phyloP scores from a whole-genome alignment of 2,113 vertebrate species.

The Austrofundulus limnaeus region DNA sequence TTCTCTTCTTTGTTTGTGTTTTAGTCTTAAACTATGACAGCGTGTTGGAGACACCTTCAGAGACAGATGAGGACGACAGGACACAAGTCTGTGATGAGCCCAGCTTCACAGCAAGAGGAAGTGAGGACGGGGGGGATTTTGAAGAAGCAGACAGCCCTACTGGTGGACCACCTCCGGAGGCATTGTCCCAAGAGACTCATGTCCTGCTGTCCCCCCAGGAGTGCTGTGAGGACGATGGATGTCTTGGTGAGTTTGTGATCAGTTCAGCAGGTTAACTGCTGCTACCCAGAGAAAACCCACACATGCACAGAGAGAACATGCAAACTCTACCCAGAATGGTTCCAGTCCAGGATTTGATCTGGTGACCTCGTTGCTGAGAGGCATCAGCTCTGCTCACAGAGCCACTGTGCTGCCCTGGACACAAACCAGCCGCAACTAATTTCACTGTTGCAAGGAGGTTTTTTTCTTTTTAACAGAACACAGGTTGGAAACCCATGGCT shows the following conservation, averaged over 20 bases:
- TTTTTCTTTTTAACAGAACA: no score
- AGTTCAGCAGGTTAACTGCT: neutral
- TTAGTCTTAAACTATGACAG: slow-evolving; percentile 94
- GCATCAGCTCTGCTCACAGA: no score
- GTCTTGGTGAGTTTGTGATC: slow-evolving; percentile 82
- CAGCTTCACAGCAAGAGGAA: slow-evolving; percentile 61
- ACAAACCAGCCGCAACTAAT: no score
- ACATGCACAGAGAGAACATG: no score
- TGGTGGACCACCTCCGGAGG: slow-evolving; percentile 84
- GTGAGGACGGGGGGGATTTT: slow-evolving; percentile 45
- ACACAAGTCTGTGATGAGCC: slow-evolving; percentile 87
- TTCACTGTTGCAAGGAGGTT: no score
- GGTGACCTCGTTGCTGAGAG: no score
- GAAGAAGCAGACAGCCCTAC: slow-evolving; percentile 86
- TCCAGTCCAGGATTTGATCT: no score
- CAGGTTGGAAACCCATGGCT: no score
- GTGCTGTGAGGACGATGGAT: slow-evolving; percentile 78
- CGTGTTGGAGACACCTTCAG: slow-evolving; percentile 90
- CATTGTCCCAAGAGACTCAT: slow-evolving; percentile 86
- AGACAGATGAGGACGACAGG: slow-evolving; percentile 93
- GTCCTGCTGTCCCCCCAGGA: slow-evolving; percentile 84
- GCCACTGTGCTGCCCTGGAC: no score
- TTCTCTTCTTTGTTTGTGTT: slow-evolving; percentile 21
- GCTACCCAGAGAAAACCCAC: no score
- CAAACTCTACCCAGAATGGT: no score